Base-by-base conservation (phyloP, 2,113 vertebrate genomes). In the Uropsilus gracilis region DNA sequence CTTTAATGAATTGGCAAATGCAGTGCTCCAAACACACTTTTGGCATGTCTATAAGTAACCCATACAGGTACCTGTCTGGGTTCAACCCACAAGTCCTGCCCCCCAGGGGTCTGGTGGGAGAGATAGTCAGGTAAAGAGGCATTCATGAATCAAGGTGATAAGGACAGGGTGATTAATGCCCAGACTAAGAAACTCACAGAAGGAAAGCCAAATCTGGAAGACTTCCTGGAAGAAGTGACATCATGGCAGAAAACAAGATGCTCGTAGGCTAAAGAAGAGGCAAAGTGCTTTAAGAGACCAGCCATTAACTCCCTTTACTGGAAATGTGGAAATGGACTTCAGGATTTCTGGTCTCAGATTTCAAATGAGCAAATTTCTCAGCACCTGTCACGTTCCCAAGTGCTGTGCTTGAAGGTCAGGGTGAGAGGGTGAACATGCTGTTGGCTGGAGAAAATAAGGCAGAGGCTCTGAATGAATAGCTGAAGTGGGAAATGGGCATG, bases 211-310 rank as follows among this genome's bases (percentile, higher is more conserved):
- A 90, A 53, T 11, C 50, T 26, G 18, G 73, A 93, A 71, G 44
- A 5, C 81, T 90, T 89, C 76, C 57, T 89, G 73, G 53, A 93
- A 94, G 75, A 89, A 72, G 55, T 28, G 26, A 48, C 44, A 32
- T 46, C 39, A 63, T 30, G 32, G 55, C 75, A 61, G 55, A 77
- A 68, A 89, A 44, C 78, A 86, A 57, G 28, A 72, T 5, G 8
- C 34, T 71, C 37, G 6, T 5, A 73, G 73, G 32, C 50, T 85
- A 81, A 76, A 30, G 13, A 17, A 69, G 34, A 69, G 66, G 68
- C 73, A 68, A 72, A 85, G 57, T 17, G 59, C 68, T 53, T 57
- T 89, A 37, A 88, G 64, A 69, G 93, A 86, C 22, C 32, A 64
- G 50, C 9, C 30, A 75, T 72, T 50, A 83, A 34, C 46, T 59